These are phyloP conservation scores for Poeciliopsis infans DNA, from an alignment of 2,797 vertebrate genomes.

Conservation along the genomic window DNA sequence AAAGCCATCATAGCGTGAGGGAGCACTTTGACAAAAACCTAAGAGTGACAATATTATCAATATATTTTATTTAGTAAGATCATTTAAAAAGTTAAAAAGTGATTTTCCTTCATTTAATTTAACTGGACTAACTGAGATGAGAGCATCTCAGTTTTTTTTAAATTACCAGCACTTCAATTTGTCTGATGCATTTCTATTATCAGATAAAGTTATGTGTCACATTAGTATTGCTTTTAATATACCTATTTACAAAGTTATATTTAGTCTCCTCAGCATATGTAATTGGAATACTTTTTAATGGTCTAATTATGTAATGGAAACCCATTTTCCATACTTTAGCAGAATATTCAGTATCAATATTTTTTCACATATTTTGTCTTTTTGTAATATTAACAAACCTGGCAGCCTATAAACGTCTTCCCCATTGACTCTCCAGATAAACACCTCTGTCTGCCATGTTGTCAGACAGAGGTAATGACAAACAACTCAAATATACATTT, in stretches of 20 bases:
- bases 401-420: not conserved
- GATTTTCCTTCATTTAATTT: not conserved
- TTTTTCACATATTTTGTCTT: not conserved
- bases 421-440: not conserved
- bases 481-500: not conserved
- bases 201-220: not conserved
- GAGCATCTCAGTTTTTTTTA: not conserved
- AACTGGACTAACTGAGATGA: not conserved
- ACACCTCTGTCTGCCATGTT: not conserved
- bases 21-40: not conserved
- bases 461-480: not conserved
- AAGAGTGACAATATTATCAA: not conserved
- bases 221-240: not conserved
- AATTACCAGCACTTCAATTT: not conserved
- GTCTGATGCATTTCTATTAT: not conserved
- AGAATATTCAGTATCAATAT: not conserved
- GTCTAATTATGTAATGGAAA: not conserved
- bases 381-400: not conserved
- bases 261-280: not conserved
- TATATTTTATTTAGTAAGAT: not conserved
- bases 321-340: not conserved
- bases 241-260: not conserved
- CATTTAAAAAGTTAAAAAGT: not conserved
- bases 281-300: not conserved
- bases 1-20: not conserved